phyloP scores from a whole-genome alignment of 1,140 invertebrate species.

The Lucilia cuprina region DNA sequence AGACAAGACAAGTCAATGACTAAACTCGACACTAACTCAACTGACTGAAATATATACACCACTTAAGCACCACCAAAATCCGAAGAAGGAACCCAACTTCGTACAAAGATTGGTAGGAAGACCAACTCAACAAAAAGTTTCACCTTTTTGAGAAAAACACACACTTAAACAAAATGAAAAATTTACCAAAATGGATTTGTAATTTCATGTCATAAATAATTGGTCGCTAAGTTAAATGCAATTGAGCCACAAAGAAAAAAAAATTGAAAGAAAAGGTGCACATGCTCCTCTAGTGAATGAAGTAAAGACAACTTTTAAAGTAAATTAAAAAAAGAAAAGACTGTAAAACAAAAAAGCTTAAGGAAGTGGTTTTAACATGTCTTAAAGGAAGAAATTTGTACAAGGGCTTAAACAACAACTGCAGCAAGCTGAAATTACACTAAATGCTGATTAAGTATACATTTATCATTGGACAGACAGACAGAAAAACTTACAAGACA shows the following conservation, averaged over 20 bases:
- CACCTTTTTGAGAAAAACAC: background rate
- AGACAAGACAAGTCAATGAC: background rate
- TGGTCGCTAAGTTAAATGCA: slow-evolving; percentile 54
- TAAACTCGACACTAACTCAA: slow-evolving; percentile 8
- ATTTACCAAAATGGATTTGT: slow-evolving; percentile 63
- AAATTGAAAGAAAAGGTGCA: background rate
- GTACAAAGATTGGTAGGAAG: background rate
- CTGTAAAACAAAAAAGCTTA: slow-evolving; percentile 21
- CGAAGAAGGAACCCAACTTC: background rate
- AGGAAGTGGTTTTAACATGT: slow-evolving; percentile 30
- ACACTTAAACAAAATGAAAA: slow-evolving; percentile 47
- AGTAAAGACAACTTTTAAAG: background rate
- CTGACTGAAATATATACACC: background rate
- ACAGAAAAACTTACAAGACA: background rate
- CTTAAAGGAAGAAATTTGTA: background rate
- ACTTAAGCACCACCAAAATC: background rate
- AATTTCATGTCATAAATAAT: slow-evolving; percentile 63
- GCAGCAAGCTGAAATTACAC: slow-evolving; percentile 61
- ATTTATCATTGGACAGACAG: slow-evolving; percentile 52
- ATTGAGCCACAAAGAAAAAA: slow-evolving; percentile 18
- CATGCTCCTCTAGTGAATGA: background rate
- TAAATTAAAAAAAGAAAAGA: slow-evolving; percentile 36
- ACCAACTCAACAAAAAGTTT: background rate
- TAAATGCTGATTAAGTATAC: slow-evolving; percentile 63
- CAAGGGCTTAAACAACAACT: slow-evolving; percentile 46